Conservation (phyloP, 2,888 invertebrate species). For the Watsonalla cultraria region DNA sequence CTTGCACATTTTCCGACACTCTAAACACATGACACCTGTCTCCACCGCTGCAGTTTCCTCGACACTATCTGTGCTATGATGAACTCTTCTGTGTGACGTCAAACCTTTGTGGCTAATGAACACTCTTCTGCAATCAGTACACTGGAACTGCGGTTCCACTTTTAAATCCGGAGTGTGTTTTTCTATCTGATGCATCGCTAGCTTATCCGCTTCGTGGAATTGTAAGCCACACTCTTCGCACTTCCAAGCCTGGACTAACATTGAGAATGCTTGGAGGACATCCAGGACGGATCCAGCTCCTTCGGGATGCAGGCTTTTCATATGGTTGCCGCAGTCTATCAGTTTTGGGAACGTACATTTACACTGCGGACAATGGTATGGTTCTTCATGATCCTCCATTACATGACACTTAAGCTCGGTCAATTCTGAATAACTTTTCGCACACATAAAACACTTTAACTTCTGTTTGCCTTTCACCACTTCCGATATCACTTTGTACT, state of each 20-base stretch:
- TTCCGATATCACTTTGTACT: slow-evolving; percentile 68
- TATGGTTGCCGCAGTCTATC: slow-evolving; percentile 61
- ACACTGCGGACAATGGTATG: slow-evolving; percentile 58
- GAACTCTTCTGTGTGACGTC: slow-evolving; percentile 59
- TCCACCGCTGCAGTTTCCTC: slow-evolving; percentile 46
- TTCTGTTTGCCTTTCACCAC: slow-evolving; percentile 62
- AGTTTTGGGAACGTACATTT: slow-evolving; percentile 55
- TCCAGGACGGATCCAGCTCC: slow-evolving; percentile 61
- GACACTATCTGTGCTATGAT: slow-evolving; percentile 45
- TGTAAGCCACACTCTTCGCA: slow-evolving; percentile 68
- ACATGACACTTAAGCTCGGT: slow-evolving; percentile 62
- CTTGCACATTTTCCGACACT: slow-evolving; percentile 66
- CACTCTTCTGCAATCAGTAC: slow-evolving; percentile 60
- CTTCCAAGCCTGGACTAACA: slow-evolving; percentile 68
- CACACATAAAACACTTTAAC: slow-evolving; percentile 62
- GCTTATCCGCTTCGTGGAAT: slow-evolving; percentile 64
- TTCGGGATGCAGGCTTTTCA: slow-evolving; percentile 58
- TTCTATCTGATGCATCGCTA: slow-evolving; percentile 63
- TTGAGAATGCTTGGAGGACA: slow-evolving; percentile 64
- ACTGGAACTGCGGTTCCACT: slow-evolving; percentile 56
- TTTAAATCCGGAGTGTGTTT: slow-evolving; percentile 57
- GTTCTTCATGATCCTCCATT: slow-evolving; percentile 63
- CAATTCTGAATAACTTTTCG: slow-evolving; percentile 49
- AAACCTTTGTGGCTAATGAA: slow-evolving; percentile 63
- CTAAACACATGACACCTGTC: slow-evolving; percentile 59